phyloP scores from a whole-genome alignment of 2,113 vertebrate genomes.

The Cromileptes altivelis region DNA sequence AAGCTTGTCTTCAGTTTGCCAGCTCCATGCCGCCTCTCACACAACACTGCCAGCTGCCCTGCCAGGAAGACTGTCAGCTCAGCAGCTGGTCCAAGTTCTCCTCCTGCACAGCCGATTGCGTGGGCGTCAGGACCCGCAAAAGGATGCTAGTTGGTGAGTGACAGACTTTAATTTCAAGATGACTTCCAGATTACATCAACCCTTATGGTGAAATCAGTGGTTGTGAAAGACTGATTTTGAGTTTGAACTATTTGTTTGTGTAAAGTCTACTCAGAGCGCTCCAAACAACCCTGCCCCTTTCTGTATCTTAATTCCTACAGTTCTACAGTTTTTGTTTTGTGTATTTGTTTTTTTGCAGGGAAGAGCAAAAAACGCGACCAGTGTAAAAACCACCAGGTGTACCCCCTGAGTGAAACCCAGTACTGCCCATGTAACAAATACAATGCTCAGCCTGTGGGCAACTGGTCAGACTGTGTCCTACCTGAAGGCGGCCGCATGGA shows the following conservation, averaged over 20 bases:
- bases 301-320: background rate
- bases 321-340: background rate
- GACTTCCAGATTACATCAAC: background rate
- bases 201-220: background rate
- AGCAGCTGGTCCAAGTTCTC: constrained; percentile 97
- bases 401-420: constrained; percentile 94
- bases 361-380: constrained; percentile 98
- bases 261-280: background rate
- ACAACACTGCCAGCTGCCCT: constrained; percentile 93
- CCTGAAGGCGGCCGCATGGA: constrained; percentile 91
- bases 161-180: background rate
- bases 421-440: constrained; percentile 98
- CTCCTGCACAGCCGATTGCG: constrained; percentile 93
- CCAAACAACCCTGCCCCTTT: background rate
- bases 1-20: constrained; percentile 88
- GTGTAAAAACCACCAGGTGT: constrained; percentile 93
- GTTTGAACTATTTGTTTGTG: background rate
- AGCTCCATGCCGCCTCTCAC: constrained; percentile 92
- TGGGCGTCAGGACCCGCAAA: constrained; percentile 93
- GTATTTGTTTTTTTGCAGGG: constrained; percentile 80
- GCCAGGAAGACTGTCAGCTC: constrained; percentile 97
- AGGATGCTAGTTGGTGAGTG: constrained; percentile 91
- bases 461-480: constrained; percentile 97
- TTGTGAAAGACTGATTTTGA: background rate
- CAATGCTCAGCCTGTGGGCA: constrained; percentile 95